Conservation (phyloP, 2,113 vertebrate genomes). For the Cyphomyrus discorhynchus region DNA sequence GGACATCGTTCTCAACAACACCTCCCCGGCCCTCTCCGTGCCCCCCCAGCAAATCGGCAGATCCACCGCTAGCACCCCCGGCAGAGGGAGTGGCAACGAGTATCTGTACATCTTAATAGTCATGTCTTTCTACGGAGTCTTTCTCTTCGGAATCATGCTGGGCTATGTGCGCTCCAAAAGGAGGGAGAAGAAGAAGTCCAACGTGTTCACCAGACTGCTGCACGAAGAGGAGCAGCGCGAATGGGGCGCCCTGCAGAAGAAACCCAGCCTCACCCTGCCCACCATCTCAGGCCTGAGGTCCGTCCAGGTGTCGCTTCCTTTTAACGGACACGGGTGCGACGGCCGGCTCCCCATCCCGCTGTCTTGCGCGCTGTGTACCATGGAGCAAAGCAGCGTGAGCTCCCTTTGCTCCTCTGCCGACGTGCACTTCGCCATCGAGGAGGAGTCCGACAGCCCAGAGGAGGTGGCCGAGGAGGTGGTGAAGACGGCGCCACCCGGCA, state of each 20-base stretch:
- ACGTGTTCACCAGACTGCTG: slow-evolving; percentile 71
- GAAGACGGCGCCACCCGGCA: slow-evolving; percentile 49
- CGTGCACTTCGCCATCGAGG: slow-evolving; percentile 77
- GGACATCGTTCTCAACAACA: slow-evolving; percentile 65
- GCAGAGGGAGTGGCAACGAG: slow-evolving; percentile 58
- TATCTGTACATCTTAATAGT: slow-evolving; percentile 84
- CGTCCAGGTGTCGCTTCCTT: slow-evolving; percentile 57
- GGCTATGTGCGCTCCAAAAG: slow-evolving; percentile 87
- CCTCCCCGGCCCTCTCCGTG: slow-evolving; percentile 36
- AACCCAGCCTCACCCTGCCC: slow-evolving; percentile 51
- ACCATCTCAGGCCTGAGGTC: slow-evolving; percentile 52
- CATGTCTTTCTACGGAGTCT: slow-evolving; percentile 89
- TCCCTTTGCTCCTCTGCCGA: slow-evolving; percentile 85
- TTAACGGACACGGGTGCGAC: slow-evolving; percentile 62
- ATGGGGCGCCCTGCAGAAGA: slow-evolving; percentile 78
- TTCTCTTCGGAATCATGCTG: slow-evolving; percentile 83
- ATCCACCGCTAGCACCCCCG: slow-evolving; percentile 9
- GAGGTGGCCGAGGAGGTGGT: slow-evolving; percentile 57
- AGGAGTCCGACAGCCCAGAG: slow-evolving; percentile 70
- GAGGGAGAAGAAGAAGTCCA: slow-evolving; percentile 73
- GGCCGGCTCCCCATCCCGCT: slow-evolving; percentile 67
- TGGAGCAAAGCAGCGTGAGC: slow-evolving; percentile 85
- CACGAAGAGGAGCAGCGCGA: slow-evolving; percentile 82
- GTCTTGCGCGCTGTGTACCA: slow-evolving; percentile 75
- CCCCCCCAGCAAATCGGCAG: background rate